These are phyloP conservation scores for Latheticus oryzae DNA, from an alignment of 2,888 invertebrate species.

Conservation along the genomic window DNA sequence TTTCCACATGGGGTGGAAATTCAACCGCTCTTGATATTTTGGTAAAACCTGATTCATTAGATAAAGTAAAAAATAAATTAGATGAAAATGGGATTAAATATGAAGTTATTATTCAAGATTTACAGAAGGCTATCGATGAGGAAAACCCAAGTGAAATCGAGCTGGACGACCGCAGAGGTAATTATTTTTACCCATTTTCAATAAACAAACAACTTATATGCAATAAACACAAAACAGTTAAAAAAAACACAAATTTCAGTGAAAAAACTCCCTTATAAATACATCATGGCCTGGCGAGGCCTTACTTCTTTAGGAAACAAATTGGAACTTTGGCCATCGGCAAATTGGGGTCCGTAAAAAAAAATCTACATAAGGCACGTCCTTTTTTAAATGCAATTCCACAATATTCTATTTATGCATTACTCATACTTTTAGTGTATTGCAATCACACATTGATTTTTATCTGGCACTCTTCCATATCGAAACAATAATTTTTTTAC, in stretches of 20 bases:
- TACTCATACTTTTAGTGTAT: too few species aligned
- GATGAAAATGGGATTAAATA: constrained; percentile 73
- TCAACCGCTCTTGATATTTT: constrained; percentile 75
- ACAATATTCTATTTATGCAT: too few species aligned
- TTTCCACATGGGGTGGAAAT: constrained; percentile 76
- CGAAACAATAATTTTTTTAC: too few species aligned
- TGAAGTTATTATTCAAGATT: constrained; percentile 80
- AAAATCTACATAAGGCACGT: too few species aligned
- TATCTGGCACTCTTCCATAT: too few species aligned
- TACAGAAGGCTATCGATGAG: constrained; percentile 81
- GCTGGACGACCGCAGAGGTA: constrained; percentile 66
- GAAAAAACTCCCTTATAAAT: constrained; percentile 39
- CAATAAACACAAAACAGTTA: background rate
- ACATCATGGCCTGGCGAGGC: constrained; percentile 53
- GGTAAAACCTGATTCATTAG: constrained; percentile 74
- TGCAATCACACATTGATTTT: too few species aligned
- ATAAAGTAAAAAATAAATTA: constrained; percentile 73
- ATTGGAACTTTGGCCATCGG: constrained; percentile 72
- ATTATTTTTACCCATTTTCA: too few species aligned
- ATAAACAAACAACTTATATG: background rate
- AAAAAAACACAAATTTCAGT: constrained; percentile 18
- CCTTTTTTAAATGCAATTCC: too few species aligned
- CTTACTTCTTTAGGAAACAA: constrained; percentile 67
- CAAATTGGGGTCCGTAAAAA: constrained; percentile 74
- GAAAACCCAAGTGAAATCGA: constrained; percentile 83